Base-by-base conservation (phyloP, 92 coral and sea anemone species). In the Phenganax stokvisi region DNA sequence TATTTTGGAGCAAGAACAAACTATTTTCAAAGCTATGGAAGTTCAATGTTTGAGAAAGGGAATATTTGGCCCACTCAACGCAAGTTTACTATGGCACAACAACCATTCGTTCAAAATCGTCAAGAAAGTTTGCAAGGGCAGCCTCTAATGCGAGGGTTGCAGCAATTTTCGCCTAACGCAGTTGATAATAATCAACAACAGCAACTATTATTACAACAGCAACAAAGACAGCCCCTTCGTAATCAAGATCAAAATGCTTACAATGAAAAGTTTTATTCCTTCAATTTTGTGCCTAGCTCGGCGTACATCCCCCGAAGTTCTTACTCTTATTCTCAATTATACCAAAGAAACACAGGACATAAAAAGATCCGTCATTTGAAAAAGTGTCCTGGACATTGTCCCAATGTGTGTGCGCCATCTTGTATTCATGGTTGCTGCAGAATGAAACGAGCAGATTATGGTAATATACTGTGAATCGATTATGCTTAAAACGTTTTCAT, bases 371-470 rank as follows among this genome's bases (percentile, higher is more conserved):
- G 9, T 30, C 81, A 79, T 44, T 17, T 20, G 11, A 47, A 64
- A 51, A 13, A 12, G 66, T 79, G 83, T 61, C 74, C 73, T 8
- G 73, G 72, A 51, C 61, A 55, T 37, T 79, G 83, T 52, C 83
- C 83, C 3, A 17, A 58, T 2, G 73, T 62, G 17, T 79, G 83
- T 17, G 83, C 83, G 0, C 83, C 83, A 20, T 79, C 83, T 10
- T 79, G 83, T 51, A 52, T 79, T 12, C 54, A 64, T n/a, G 83
- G 83, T 8, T 79, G 83, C 37, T 79, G 83, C 31, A 47, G 83
- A 79, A 17, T 31, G 51, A 62, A 65, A 28, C 62, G 83, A 2
- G 5, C 47, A 37, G 47, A 37, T 5, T 37, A 37, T 37, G 47
- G 0, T 37, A 37, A 37, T 37, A 37, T 37, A 37, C 5, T 37